phyloP scores from a whole-genome alignment of 2,797 vertebrate genomes.

The Clarias laeviceps region DNA sequence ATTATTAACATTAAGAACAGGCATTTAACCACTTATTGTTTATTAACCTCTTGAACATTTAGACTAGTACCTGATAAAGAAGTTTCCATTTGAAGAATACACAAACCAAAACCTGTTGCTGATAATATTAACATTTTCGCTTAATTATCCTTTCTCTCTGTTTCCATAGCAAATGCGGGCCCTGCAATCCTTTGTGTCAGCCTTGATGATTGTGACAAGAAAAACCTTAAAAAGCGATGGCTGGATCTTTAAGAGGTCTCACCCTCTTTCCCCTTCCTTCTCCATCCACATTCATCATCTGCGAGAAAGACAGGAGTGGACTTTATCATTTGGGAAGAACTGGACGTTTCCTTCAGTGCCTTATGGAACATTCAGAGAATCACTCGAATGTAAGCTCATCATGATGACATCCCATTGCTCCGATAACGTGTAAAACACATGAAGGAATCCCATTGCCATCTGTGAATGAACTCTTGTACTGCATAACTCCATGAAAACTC shows the following conservation, averaged over 20 bases:
- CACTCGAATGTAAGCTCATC: conserved; percentile 95
- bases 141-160: neutral
- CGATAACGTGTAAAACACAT: conserved; percentile 76
- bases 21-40: neutral
- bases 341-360: conserved; percentile 95
- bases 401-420: conserved; percentile 92
- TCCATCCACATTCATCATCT: conserved; percentile 61
- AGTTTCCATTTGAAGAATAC: neutral
- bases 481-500: conserved; percentile 58
- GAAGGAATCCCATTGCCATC: conserved; percentile 67
- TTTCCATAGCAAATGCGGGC: conserved; percentile 33
- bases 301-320: conserved; percentile 86
- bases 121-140: neutral
- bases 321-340: conserved; percentile 84
- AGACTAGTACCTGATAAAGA: neutral
- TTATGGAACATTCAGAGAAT: conserved; percentile 97
- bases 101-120: neutral
- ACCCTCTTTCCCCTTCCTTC: conserved; percentile 69
- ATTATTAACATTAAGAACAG: neutral
- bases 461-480: conserved; percentile 61
- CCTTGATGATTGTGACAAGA: conserved; percentile 48
- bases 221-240: conserved; percentile 53
- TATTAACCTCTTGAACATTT: neutral
- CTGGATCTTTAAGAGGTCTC: conserved; percentile 73
- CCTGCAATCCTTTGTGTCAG: conserved; percentile 1